A percentile compares a stretch with the other conserved stretches of the same genome.
Conservation (phyloP, 2,113 vertebrate genomes). For the Paracyprichromis sp. region DNA sequence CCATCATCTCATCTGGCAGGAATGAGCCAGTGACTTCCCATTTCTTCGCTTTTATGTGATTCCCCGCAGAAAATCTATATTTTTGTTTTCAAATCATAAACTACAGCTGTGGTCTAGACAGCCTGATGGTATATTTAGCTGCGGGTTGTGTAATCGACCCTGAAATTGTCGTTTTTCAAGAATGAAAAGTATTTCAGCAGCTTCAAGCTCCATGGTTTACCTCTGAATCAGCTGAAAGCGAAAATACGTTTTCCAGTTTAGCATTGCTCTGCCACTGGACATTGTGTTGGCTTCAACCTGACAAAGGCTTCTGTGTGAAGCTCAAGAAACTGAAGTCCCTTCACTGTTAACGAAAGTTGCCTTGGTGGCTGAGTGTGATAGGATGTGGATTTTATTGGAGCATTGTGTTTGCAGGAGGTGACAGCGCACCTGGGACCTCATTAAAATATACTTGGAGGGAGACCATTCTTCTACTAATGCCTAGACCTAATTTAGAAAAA, state of each 20-base stretch:
- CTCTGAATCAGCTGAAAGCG: background rate
- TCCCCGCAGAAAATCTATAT: background rate
- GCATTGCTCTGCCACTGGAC: background rate
- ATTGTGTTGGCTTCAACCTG: background rate
- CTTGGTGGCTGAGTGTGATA: background rate
- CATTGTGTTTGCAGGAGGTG: constrained; percentile 10
- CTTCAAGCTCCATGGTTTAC: background rate
- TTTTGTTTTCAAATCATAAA: background rate
- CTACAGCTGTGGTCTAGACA: background rate
- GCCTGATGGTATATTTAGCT: background rate
- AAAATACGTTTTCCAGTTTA: background rate
- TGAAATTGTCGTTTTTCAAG: background rate
- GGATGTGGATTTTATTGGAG: background rate
- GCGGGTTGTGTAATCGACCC: background rate
- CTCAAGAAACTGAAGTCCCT: background rate
- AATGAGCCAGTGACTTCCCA: background rate
- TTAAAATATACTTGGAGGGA: constrained; percentile 5
- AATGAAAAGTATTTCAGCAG: background rate
- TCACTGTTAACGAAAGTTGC: background rate
- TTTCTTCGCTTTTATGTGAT: background rate
- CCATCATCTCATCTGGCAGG: background rate
- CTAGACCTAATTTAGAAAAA: background rate
- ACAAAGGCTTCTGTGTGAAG: background rate
- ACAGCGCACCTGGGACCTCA: constrained; percentile 4
- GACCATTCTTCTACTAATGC: background rate